These are phyloP conservation scores for Harpalus rubripes DNA, from an alignment of 2,888 invertebrate genomes.

Conservation along the genomic window DNA sequence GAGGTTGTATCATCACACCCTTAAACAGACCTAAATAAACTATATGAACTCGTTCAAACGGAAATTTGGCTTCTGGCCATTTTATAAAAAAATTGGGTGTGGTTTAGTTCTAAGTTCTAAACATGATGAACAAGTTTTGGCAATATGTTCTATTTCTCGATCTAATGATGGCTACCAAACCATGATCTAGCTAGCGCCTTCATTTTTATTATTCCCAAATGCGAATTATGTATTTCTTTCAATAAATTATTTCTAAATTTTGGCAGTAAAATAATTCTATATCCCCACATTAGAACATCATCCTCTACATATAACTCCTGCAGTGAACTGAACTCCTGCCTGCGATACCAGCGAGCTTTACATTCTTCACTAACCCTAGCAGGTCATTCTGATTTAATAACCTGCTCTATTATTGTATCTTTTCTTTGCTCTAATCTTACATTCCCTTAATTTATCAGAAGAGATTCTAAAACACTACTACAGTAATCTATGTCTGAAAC, in stretches of 20 bases:
- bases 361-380: background rate
- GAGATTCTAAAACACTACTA: slow-evolving; percentile 6
- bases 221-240: slow-evolving; percentile 18
- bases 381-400: background rate
- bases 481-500: background rate
- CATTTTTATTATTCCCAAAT: slow-evolving; percentile 16
- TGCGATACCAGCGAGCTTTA: background rate
- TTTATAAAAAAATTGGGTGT: slow-evolving; percentile 65
- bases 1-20: no score
- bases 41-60: slow-evolving; percentile 67
- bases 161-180: slow-evolving; percentile 39
- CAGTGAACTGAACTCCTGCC: background rate
- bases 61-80: slow-evolving; percentile 68
- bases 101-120: slow-evolving; percentile 64
- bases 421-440: background rate
- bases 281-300: slow-evolving; percentile 34
- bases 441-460: background rate
- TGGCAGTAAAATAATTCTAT: no score
- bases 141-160: slow-evolving; percentile 44
- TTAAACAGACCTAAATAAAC: slow-evolving; percentile 68
- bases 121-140: slow-evolving; percentile 53
- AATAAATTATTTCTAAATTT: no score
- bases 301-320: background rate
- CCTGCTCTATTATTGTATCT: background rate
- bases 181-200: slow-evolving; percentile 22